Evolutionary conservation across 2,888 invertebrate species (phyloP), one percentile per base, ranked within the genome.

Genomic region (Lutraria lutraria): DNA sequence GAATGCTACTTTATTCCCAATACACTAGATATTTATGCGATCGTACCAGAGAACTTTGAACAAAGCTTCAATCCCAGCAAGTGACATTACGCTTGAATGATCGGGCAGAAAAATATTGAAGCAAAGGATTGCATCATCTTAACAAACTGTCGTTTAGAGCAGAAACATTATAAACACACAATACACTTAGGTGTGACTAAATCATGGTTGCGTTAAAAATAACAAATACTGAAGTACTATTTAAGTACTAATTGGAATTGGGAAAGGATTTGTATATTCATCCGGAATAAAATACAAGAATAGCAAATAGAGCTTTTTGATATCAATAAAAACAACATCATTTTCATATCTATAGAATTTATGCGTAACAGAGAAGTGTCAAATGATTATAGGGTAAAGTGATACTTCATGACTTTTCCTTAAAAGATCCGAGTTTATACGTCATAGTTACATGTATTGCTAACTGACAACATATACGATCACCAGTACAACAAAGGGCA

Each of bases 1-100:
- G 76, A 76, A 76, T 16, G 76, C 34, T 76, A 34, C 76, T 76
- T 76, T 76, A 76, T 76, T 76, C 76, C 76, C 76, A 19, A 76
- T 76, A 76, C 76, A 34, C 76, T 31, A 76, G 76, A 76, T 76
- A 31, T 76, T 76, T 34, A 76, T 76, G 76, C 31, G 34, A 76
- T 19, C 76, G 31, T 34, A 76, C 76, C 34, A 19, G 34, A 76
- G 19, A 19, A 25, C 76, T 34, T 29, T 34, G 76, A 76, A 31
- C 76, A 76, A 76, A 76, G 76, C 76, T 34, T 15, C 31, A 31
- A 76, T 19, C 76, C 19, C 25, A 34, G 76, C 15, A 76, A 31
- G 34, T 31, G 76, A 76, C 76, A 76, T 2, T 76, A 76, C 76
- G 31, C 76, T 76, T 31, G 31, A 76, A 76, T 76, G 13, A 76